Conservation (phyloP, 2,797 vertebrate species). For the Cossypha heuglini region DNA sequence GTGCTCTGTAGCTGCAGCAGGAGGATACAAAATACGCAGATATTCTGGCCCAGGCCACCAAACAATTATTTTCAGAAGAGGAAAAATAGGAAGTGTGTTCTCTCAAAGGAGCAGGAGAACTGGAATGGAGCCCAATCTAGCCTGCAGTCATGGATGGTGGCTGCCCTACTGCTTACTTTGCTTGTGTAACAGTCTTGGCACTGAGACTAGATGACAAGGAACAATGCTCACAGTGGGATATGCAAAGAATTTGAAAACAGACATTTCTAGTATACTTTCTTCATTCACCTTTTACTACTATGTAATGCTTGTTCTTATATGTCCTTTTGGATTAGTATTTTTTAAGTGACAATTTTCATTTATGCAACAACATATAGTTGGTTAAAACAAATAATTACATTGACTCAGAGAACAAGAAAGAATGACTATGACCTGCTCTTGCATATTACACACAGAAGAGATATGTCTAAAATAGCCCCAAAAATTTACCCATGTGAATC, state of each 20-base stretch:
- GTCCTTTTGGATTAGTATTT: not conserved
- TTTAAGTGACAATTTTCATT: not conserved
- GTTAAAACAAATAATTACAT: not conserved
- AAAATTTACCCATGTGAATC: conserved; percentile 94
- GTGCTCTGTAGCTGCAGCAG: not conserved
- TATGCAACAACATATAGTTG: not conserved
- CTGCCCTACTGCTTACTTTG: not conserved
- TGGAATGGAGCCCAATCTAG: not conserved
- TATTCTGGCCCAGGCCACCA: not conserved
- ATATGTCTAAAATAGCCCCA: not conserved
- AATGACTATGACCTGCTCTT: not conserved
- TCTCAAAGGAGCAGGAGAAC: not conserved
- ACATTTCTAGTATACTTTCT: not conserved
- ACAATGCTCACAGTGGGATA: not conserved
- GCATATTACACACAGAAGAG: not conserved
- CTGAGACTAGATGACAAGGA: not conserved
- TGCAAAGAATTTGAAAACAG: not conserved
- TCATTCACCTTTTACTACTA: not conserved
- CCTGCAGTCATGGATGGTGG: not conserved
- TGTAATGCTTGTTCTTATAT: not conserved
- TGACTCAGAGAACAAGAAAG: not conserved
- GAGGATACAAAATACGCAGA: not conserved
- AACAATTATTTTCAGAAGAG: not conserved
- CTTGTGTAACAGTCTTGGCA: not conserved
- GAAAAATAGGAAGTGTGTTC: not conserved